Evolutionary conservation across 2,113 vertebrate species (phyloP).

Genomic region (Chrysochloris asiatica): DNA sequence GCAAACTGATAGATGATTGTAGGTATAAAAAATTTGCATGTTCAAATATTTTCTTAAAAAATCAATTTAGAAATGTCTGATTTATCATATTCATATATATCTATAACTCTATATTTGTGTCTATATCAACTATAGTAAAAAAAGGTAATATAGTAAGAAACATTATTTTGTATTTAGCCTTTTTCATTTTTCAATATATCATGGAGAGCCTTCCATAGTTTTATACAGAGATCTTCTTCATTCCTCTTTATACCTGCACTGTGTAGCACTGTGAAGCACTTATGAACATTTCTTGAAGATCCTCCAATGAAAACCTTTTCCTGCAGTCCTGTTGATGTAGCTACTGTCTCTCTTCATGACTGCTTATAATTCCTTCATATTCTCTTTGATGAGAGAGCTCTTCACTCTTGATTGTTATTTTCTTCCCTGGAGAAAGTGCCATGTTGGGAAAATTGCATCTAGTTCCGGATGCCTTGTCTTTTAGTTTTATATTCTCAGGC

Average conservation of each 20-base stretch:
- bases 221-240: neutral
- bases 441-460: neutral
- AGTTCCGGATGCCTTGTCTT: neutral
- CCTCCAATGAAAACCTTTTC: neutral
- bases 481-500: conserved; percentile 13
- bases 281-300: neutral
- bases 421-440: neutral
- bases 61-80: no score
- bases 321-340: neutral
- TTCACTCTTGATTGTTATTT: neutral
- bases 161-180: neutral
- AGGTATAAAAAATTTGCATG: no score
- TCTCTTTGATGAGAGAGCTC: neutral
- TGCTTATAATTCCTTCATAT: no score
- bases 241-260: neutral
- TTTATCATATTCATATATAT: no score
- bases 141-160: neutral
- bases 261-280: neutral
- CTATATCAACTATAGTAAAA: no score
- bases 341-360: neutral
- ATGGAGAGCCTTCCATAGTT: neutral
- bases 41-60: no score
- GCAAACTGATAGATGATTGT: no score
- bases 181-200: neutral
- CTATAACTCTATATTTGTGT: no score